Conservation (phyloP, 2,113 vertebrate genomes). For the Nyctereutes procyonoides region DNA sequence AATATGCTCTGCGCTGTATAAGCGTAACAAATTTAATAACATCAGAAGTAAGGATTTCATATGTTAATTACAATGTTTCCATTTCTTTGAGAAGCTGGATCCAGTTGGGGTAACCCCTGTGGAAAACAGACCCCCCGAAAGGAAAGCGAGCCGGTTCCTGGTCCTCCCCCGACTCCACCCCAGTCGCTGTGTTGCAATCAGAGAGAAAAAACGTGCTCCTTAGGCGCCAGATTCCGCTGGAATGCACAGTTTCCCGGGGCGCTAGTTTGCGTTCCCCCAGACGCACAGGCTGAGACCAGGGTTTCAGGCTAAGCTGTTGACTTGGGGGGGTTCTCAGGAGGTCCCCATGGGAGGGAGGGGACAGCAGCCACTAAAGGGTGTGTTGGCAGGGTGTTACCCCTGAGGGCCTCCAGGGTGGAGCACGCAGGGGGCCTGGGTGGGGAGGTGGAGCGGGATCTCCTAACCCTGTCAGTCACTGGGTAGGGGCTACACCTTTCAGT, state of each 20-base stretch:
- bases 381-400: background rate
- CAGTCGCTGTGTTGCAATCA: background rate
- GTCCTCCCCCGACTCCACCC: background rate
- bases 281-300: background rate
- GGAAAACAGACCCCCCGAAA: conserved; percentile 77
- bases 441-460: background rate
- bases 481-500: background rate
- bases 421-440: no score
- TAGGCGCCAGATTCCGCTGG: conserved; percentile 64
- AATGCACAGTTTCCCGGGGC: conserved; percentile 37
- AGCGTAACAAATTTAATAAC: conserved; percentile 83
- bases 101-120: conserved; percentile 77
- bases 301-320: background rate
- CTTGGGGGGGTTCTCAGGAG: background rate
- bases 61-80: conserved; percentile 86
- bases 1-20: conserved; percentile 59
- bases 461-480: background rate
- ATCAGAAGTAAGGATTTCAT: conserved; percentile 84
- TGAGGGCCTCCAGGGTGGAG: background rate
- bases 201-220: conserved; percentile 74
- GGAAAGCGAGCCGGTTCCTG: background rate
- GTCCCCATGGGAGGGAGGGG: background rate
- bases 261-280: background rate
- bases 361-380: background rate
- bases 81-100: conserved; percentile 76